Base-by-base conservation (phyloP, 2,888 invertebrate genomes). In the Geotrupes spiniger region DNA sequence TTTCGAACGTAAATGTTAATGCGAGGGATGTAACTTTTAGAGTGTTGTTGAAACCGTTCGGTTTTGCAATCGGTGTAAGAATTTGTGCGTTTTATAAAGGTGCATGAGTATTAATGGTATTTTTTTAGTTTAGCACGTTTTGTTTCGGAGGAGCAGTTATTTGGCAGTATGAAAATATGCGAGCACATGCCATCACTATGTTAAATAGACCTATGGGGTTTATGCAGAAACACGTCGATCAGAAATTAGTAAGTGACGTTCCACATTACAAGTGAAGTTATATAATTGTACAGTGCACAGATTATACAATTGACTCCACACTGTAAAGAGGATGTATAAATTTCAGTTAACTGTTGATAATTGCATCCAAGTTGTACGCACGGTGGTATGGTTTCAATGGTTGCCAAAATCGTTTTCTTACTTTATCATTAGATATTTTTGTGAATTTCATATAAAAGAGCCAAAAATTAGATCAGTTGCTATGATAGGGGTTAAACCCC, bases 81-180 rank as follows among this genome's bases (percentile, higher is more conserved):
- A 36, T 43, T 27, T 49, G 9, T 2, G 14, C 11, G 17, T 40
- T 41, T 47, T 12, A 15, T 31, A 14, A 31, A 36, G 46, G 12
- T 11, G 12, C 48, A 28, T 8, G 4, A 8, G 10, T 43, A 31
- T 27, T 12, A 42, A n/a, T 29, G 36, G n/a, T 43, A 15, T 14
- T 36, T 50, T 61, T 62, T 58, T 61, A 71, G 72, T 73, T 73
- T 64, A 68, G 65, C 59, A 63, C 85, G 36, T 78, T 81, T 11
- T 85, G 87, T 65, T 79, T 92, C 64, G 76, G 81, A 16, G 86
- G 85, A 11, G 88, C 89, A 59, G 81, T 89, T 11, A 84, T 95
- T 56, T 89, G 90, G 88, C 90, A 94, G 71, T 94, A 95, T 76
- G 95, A 95, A 74, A 79, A 64, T 49, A 72, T 74, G 63, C 72